Percentiles rank a stretch among this genome's conserved stretches.
Evolutionary conservation across 2,113 vertebrate species (phyloP).

Genomic region (Nicator chloris): DNA sequence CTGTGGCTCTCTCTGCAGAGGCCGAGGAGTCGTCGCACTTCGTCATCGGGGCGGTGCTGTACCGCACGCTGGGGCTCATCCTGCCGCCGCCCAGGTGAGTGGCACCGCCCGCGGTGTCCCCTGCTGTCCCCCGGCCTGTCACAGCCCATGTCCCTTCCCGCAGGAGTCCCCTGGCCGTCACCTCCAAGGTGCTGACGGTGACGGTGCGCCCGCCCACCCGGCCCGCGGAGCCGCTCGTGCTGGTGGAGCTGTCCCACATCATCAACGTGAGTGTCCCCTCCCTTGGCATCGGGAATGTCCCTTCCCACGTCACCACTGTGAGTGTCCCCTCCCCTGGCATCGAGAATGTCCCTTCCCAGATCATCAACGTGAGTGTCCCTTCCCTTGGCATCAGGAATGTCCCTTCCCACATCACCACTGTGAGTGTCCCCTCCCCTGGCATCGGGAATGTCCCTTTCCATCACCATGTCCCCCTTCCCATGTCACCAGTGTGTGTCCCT

Average conservation of each 20-base stretch:
- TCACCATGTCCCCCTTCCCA: too few species aligned
- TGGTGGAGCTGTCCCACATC: constrained; percentile 88
- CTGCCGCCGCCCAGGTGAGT: constrained; percentile 90
- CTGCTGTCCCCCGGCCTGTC: background rate
- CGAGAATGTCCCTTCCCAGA: background rate
- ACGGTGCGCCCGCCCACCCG: constrained; percentile 89
- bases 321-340: background rate
- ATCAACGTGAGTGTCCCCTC: background rate
- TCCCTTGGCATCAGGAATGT: accelerated
- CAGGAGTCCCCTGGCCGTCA: constrained; percentile 87
- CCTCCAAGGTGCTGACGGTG: constrained; percentile 92
- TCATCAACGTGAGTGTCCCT: background rate
- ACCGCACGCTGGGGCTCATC: constrained; percentile 90
- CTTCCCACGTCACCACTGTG: accelerated
- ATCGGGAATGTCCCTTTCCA: accelerated
- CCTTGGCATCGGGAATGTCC: background rate
- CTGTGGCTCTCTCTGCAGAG: constrained; percentile 64
- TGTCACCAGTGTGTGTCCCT: background rate
- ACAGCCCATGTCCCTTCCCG: background rate
- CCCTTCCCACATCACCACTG: accelerated
- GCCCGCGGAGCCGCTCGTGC: constrained; percentile 85
- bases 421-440: accelerated
- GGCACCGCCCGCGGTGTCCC: background rate
- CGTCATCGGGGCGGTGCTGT: constrained; percentile 93
- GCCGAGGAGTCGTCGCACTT: constrained; percentile 86